A percentile compares a stretch with the other conserved stretches of the same genome.
phyloP scores from a whole-genome alignment of 2,888 invertebrate species.

The Pycnomerus fuliginosus region DNA sequence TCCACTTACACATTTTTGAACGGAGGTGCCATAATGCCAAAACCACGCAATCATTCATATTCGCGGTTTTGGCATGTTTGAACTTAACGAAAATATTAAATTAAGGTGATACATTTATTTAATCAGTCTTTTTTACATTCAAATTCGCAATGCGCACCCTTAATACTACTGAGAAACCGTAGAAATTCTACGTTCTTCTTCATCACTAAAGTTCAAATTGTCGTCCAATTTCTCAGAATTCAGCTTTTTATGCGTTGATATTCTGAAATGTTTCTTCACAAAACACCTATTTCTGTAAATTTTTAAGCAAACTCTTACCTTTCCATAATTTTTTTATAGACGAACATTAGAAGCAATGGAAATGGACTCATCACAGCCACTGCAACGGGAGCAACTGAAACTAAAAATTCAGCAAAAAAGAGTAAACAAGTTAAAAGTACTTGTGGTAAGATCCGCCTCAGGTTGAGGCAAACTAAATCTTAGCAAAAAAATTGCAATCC shows the following conservation, averaged over 20 bases:
- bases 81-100: too few species aligned
- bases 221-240: too few species aligned
- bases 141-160: too few species aligned
- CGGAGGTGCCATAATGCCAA: too few species aligned
- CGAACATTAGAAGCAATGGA: conserved; percentile 60
- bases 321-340: conserved; percentile 57
- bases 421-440: conserved; percentile 47
- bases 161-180: too few species aligned
- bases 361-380: conserved; percentile 93
- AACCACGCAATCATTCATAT: too few species aligned
- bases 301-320: conserved; percentile 46
- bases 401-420: conserved; percentile 15
- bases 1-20: too few species aligned
- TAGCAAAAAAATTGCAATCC: conserved; percentile 85
- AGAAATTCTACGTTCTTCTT: too few species aligned
- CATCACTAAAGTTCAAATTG: too few species aligned
- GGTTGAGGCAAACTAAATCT: conserved; percentile 80
- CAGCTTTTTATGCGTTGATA: conserved; percentile 20
- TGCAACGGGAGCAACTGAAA: conserved; percentile 82
- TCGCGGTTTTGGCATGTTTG: too few species aligned
- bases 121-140: too few species aligned
- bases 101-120: too few species aligned
- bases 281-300: conserved; percentile 5
- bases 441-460: conserved; percentile 84
- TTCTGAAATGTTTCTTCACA: conserved; percentile 16